Evolutionary conservation across 53 echinoderm and acorn worm species (phyloP).

Genomic region (Temnopleurus reevesii): DNA sequence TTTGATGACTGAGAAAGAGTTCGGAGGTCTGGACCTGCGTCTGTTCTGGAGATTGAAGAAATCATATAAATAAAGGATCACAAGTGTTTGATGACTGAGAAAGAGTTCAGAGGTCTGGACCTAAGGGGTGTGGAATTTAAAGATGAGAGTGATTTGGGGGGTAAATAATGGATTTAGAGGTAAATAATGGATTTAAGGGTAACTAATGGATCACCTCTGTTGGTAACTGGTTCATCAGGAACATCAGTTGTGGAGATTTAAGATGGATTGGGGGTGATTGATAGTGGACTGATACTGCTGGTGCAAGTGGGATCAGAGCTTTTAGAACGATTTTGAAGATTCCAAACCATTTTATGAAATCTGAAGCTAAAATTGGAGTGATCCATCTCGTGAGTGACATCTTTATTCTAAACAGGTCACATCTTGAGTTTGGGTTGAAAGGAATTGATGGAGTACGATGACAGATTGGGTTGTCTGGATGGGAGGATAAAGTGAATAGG

Average conservation of each 20-base stretch:
- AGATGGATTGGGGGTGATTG: constrained; percentile 24
- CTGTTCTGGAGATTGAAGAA: constrained; percentile 2
- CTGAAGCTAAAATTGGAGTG: neutral
- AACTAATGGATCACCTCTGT: constrained; percentile 32
- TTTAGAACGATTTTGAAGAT: neutral
- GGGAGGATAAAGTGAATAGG: neutral
- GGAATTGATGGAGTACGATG: constrained; percentile 15
- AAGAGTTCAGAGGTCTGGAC: neutral
- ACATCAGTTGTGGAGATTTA: neutral
- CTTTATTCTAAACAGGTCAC: constrained; percentile 26
- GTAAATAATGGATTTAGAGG: neutral
- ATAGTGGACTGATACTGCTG: constrained; percentile 33
- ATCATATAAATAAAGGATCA: constrained; percentile 33
- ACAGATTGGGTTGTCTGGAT: neutral
- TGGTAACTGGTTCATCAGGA: neutral
- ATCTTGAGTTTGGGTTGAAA: neutral
- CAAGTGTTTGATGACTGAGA: neutral
- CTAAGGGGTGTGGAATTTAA: neutral
- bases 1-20: constrained; percentile 13
- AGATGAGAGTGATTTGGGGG: constrained; percentile 2
- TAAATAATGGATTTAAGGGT: constrained; percentile 27
- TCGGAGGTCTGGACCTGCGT: neutral
- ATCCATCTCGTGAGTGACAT: constrained; percentile 28
- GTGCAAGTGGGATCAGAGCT: constrained; percentile 8
- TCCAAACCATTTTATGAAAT: neutral